Evolutionary conservation across 2,888 invertebrate species (phyloP).

Genomic region (Heliconius cydno): DNA sequence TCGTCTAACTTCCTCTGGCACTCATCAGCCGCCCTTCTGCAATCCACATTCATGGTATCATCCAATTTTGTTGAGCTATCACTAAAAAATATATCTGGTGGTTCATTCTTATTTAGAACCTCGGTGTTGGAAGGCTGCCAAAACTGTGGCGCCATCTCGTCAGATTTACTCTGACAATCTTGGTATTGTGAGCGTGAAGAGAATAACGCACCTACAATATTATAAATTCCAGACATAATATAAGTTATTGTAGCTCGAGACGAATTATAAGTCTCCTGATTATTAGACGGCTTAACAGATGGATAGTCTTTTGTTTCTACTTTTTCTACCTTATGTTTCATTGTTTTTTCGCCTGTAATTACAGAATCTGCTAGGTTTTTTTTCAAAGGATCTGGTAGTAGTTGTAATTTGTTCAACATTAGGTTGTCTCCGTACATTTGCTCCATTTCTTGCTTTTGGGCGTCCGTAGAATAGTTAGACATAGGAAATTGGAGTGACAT

Average conservation of each 20-base stretch:
- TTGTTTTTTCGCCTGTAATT: conserved; percentile 53
- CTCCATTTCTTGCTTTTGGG: conserved; percentile 60
- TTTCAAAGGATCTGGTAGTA: conserved; percentile 69
- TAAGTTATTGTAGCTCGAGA: conserved; percentile 63
- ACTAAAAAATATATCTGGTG: conserved; percentile 53
- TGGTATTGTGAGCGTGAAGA: conserved; percentile 59
- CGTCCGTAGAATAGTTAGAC: conserved; percentile 65
- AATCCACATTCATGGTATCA: conserved; percentile 63
- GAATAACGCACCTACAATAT: conserved; percentile 67
- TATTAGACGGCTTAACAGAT: conserved; percentile 45
- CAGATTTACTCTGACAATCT: conserved; percentile 58
- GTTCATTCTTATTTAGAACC: conserved; percentile 70
- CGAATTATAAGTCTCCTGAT: conserved; percentile 52
- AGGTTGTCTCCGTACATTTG: conserved; percentile 60
- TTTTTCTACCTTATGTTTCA: conserved; percentile 46
- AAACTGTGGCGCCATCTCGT: conserved; percentile 58
- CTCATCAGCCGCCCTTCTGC: conserved; percentile 59
- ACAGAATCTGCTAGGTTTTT: conserved; percentile 74
- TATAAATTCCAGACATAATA: conserved; percentile 70
- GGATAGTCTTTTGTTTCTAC: conserved; percentile 43
- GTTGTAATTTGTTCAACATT: conserved; percentile 64
- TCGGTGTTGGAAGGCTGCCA: conserved; percentile 69
- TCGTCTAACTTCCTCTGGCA: conserved; percentile 70
- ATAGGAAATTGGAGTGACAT: conserved; percentile 62
- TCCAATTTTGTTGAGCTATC: conserved; percentile 53